Conservation (phyloP, 2,888 invertebrate genomes). For the Nysson spinosus region DNA sequence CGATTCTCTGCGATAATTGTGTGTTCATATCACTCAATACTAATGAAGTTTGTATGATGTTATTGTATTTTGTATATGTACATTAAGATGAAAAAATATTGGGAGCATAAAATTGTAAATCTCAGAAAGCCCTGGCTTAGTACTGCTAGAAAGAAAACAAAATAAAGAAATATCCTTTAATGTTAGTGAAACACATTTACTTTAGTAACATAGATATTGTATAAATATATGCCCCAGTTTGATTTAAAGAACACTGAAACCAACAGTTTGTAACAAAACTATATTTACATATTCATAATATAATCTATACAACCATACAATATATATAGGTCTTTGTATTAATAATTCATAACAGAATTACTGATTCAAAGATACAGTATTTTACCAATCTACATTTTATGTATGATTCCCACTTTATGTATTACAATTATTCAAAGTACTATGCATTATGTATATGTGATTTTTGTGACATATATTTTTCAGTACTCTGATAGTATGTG, state of each 20-base stretch:
- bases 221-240: conserved; percentile 1
- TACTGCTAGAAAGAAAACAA: too few relatives aligned
- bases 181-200: too few relatives aligned
- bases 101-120: too few relatives aligned
- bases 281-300: conserved; percentile 38
- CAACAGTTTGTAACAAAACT: conserved; percentile 34
- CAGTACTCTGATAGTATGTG: too few relatives aligned
- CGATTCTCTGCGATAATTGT: conserved; percentile 11
- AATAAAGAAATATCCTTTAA: too few relatives aligned
- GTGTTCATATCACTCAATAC: background rate
- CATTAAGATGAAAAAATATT: background rate
- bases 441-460: background rate
- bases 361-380: conserved; percentile 22
- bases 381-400: conserved; percentile 12
- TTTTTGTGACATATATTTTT: too few relatives aligned
- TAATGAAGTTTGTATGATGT: background rate
- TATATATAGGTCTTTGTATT: conserved; percentile 9
- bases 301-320: conserved; percentile 38
- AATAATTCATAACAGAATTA: conserved; percentile 26
- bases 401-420: too few relatives aligned
- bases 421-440: background rate
- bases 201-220: conserved; percentile 2
- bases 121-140: too few relatives aligned
- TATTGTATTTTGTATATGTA: background rate
- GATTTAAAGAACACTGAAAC: background rate